A percentile compares a stretch with the other conserved stretches of the same genome.
phyloP scores from a whole-genome alignment of 2,797 vertebrate species.

The Mastacembelus armatus region DNA sequence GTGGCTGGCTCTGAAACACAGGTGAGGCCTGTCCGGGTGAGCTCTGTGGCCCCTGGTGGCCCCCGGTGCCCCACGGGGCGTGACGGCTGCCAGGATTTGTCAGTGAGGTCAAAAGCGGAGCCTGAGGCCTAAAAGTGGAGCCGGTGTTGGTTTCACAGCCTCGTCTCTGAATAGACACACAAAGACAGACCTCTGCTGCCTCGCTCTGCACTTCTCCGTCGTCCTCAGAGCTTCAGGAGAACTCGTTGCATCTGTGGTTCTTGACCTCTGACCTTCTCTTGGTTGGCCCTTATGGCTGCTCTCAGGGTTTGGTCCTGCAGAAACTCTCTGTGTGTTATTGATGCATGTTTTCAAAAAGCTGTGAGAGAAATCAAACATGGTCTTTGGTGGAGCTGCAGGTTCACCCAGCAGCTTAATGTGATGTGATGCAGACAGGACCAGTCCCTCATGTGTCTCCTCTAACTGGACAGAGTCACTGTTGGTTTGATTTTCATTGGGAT shows the following conservation, averaged over 20 bases:
- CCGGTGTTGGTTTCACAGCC: conserved; percentile 67
- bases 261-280: conserved; percentile 21
- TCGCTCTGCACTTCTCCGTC: background rate
- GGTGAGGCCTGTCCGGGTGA: background rate
- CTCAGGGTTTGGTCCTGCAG: too few species aligned
- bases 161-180: conserved; percentile 58
- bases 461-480: too few species aligned
- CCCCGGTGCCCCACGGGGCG: background rate
- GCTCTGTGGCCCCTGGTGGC: background rate
- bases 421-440: too few species aligned
- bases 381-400: too few species aligned
- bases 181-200: background rate
- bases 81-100: conserved; percentile 35
- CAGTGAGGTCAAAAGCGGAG: conserved; percentile 55
- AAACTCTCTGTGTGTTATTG: too few species aligned
- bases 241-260: background rate
- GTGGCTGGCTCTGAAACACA: background rate
- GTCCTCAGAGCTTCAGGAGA: background rate
- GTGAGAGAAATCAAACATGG: too few species aligned
- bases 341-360: too few species aligned
- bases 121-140: conserved; percentile 61
- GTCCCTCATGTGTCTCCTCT: too few species aligned
- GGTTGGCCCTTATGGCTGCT: background rate
- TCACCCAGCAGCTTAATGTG: too few species aligned
- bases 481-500: too few species aligned